Evolutionary conservation across 2,797 vertebrate species (phyloP).

Genomic region (Aulostomus chinensis): DNA sequence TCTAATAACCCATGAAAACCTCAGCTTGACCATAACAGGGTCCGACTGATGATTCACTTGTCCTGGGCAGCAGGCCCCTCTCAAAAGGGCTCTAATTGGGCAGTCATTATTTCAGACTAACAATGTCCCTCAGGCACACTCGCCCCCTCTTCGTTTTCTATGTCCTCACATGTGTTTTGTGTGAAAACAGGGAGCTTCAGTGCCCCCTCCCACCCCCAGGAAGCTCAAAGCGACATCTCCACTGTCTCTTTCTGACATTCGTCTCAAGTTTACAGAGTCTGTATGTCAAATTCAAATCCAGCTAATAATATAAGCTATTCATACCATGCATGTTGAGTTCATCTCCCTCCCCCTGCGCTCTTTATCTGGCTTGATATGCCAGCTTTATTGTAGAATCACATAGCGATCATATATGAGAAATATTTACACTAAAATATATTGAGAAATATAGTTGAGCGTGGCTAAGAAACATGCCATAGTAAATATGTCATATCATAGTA

Average conservation of each 20-base stretch:
- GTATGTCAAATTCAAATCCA: neutral
- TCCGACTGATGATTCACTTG: conserved; percentile 39
- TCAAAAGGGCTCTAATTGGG: conserved; percentile 28
- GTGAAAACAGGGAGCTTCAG: neutral
- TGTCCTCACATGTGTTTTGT: conserved; percentile 10
- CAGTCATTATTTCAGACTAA: conserved; percentile 31
- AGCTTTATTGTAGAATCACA: too few relatives aligned
- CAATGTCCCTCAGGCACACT: conserved; percentile 14
- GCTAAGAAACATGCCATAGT: too few relatives aligned
- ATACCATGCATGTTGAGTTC: neutral
- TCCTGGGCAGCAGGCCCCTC: conserved; percentile 8
- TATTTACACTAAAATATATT: too few relatives aligned
- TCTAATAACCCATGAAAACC: neutral
- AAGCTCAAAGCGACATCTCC: conserved; percentile 2
- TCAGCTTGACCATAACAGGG: neutral
- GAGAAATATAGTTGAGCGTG: too few relatives aligned
- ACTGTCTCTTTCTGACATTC: conserved; percentile 1
- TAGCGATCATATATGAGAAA: too few relatives aligned
- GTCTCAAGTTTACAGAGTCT: too few relatives aligned
- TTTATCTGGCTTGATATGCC: neutral
- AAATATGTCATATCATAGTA: too few relatives aligned
- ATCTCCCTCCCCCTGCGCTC: neutral
- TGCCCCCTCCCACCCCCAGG: neutral
- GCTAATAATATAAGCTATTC: conserved; percentile 5
- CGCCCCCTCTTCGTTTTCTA: neutral